phyloP scores from a whole-genome alignment of 2,113 vertebrate species.

The Rissa tridactyla region DNA sequence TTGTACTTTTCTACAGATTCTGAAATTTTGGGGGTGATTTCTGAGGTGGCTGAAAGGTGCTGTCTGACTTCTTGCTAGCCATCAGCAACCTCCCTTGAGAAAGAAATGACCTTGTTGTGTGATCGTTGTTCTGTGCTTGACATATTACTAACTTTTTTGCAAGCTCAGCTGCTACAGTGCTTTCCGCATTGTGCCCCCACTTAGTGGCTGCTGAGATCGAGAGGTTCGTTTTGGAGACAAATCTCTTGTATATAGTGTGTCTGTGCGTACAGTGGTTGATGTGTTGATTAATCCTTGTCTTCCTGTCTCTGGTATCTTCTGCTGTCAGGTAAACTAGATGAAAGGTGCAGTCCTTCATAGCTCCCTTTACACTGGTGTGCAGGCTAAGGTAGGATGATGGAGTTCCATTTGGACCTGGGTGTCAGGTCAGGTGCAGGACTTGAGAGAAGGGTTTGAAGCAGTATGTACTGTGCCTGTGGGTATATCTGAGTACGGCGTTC shows the following conservation, averaged over 20 bases:
- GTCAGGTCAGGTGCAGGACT: background rate
- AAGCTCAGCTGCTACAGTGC: background rate
- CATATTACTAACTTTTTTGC: background rate
- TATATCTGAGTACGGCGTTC: rapidly evolving
- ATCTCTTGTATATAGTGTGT: background rate
- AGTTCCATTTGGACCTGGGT: background rate
- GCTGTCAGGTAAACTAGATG: background rate
- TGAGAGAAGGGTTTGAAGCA: background rate
- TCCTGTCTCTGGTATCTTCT: background rate
- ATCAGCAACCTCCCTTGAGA: background rate
- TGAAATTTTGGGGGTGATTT: background rate
- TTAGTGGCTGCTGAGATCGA: background rate
- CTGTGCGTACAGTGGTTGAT: background rate
- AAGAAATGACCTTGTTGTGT: background rate
- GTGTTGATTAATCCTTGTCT: background rate
- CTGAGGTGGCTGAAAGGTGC: background rate
- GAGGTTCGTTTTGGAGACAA: background rate
- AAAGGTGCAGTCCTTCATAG: too few species aligned
- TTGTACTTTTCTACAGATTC: background rate
- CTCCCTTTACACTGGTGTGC: rapidly evolving
- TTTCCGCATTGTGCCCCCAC: background rate
- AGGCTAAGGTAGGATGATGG: rapidly evolving
- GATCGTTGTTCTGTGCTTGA: background rate
- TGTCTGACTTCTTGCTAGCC: background rate
- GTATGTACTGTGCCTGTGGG: background rate